phyloP scores from a whole-genome alignment of 2,113 vertebrate genomes.

The Phyllostomus discolor region DNA sequence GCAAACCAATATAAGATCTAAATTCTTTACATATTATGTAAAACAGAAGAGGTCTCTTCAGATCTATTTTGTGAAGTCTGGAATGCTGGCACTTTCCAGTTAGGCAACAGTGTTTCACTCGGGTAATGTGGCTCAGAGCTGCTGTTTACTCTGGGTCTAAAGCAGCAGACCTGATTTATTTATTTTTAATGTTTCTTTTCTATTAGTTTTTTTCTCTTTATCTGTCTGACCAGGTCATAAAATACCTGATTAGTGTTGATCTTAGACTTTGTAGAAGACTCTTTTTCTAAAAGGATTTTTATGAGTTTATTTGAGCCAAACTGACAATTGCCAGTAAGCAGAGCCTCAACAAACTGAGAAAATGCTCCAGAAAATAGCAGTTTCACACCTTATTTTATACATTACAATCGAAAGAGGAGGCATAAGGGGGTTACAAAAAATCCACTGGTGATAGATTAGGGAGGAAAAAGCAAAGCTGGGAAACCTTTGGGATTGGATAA shows the following conservation, averaged over 20 bases:
- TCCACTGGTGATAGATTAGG: too few relatives aligned
- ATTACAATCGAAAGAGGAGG: too few relatives aligned
- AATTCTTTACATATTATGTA: slow-evolving; percentile 86
- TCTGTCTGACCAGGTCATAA: neutral
- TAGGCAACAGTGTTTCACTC: slow-evolving; percentile 99
- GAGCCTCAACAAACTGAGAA: too few relatives aligned
- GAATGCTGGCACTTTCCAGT: slow-evolving; percentile 97
- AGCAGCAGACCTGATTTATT: neutral
- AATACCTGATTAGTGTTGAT: neutral
- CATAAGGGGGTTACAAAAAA: too few relatives aligned
- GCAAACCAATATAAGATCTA: slow-evolving; percentile 84
- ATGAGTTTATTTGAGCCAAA: too few relatives aligned
- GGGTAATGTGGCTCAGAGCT: slow-evolving; percentile 80
- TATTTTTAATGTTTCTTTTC: neutral
- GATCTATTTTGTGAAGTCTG: slow-evolving; percentile 86
- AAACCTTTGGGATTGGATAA: too few relatives aligned
- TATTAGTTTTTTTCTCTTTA: neutral
- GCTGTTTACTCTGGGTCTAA: neutral
- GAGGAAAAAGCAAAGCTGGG: too few relatives aligned
- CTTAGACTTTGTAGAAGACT: neutral
- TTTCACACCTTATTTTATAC: too few relatives aligned
- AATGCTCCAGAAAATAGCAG: too few relatives aligned
- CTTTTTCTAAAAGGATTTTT: neutral
- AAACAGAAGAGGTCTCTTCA: slow-evolving; percentile 89
- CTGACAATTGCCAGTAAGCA: too few relatives aligned